A percentile compares a stretch with the other conserved stretches of the same genome.
phyloP scores from a whole-genome alignment of 2,888 invertebrate genomes.

The Arge pagana region DNA sequence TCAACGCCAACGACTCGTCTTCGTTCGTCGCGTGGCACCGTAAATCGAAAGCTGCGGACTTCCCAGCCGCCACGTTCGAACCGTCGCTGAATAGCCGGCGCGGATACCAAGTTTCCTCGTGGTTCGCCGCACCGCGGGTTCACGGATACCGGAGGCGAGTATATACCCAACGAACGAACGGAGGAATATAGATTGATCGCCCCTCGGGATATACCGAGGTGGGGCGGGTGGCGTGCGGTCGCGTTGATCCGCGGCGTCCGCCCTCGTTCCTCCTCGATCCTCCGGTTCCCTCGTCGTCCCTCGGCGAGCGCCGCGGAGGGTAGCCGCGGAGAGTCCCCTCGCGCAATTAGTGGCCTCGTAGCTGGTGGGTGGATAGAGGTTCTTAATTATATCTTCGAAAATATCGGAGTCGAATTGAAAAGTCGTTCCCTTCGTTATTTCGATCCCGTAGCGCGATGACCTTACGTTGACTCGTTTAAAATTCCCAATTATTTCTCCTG shows the following conservation, averaged over 20 bases:
- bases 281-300: slow-evolving; percentile 7
- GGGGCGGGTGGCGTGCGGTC: background rate
- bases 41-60: no score
- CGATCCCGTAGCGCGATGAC: slow-evolving; percentile 27
- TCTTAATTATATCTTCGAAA: slow-evolving; percentile 54
- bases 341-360: slow-evolving; percentile 45
- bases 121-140: background rate
- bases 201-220: slow-evolving; percentile 1
- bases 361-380: slow-evolving; percentile 35
- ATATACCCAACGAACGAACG: slow-evolving; percentile 31
- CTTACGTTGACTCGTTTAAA: slow-evolving; percentile 6
- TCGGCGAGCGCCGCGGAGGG: background rate
- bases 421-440: slow-evolving; percentile 51
- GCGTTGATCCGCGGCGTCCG: background rate
- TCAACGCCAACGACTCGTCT: no score
- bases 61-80: no score
- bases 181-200: slow-evolving; percentile 31
- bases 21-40: no score
- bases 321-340: slow-evolving; percentile 26
- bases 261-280: slow-evolving; percentile 14
- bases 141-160: slow-evolving; percentile 27
- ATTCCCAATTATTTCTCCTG: slow-evolving; percentile 11
- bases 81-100: no score
- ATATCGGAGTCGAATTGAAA: slow-evolving; percentile 54
- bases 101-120: no score